These are phyloP conservation scores for Drosophila ercepeae DNA, from an alignment of 1,140 invertebrate genomes.

Conservation along the genomic window DNA sequence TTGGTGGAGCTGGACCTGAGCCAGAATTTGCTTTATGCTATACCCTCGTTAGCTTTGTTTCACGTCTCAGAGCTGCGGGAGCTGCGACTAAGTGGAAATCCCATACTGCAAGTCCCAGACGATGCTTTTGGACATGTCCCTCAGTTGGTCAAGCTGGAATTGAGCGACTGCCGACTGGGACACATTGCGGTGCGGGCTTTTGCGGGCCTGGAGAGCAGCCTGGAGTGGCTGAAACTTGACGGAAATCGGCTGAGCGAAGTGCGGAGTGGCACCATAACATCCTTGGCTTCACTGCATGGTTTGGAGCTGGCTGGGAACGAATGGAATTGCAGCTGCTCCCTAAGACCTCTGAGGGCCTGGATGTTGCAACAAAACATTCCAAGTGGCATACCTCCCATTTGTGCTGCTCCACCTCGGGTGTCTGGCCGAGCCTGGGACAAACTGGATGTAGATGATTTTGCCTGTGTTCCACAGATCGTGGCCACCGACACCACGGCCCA, in stretches of 20 bases:
- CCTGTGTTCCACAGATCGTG: constrained; percentile 89
- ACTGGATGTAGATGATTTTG: constrained; percentile 91
- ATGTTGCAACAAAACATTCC: constrained; percentile 91
- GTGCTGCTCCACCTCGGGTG: constrained; percentile 87
- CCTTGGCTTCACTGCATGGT: constrained; percentile 88
- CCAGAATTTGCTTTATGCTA: constrained; percentile 87
- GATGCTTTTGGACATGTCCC: constrained; percentile 88
- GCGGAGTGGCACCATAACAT: constrained; percentile 87
- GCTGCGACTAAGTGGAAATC: constrained; percentile 89
- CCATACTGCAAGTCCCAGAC: constrained; percentile 88
- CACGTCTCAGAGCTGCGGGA: constrained; percentile 90
- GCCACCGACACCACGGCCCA: constrained; percentile 85
- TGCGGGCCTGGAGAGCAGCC: constrained; percentile 87
- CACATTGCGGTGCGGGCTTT: constrained; percentile 89
- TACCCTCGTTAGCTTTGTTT: constrained; percentile 89
- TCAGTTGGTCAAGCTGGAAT: constrained; percentile 89
- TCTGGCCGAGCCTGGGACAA: constrained; percentile 88
- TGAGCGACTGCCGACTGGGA: constrained; percentile 88
- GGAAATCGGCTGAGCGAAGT: constrained; percentile 89
- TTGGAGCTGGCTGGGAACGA: constrained; percentile 90
- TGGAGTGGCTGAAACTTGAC: constrained; percentile 91
- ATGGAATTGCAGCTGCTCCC: constrained; percentile 92
- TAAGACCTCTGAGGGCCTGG: constrained; percentile 90
- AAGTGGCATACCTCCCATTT: constrained; percentile 88
- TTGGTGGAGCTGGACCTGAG: constrained; percentile 92